A percentile compares a stretch with the other conserved stretches of the same genome.
Evolutionary conservation across 2,888 invertebrate species (phyloP).

Genomic region (Mythimna impura): DNA sequence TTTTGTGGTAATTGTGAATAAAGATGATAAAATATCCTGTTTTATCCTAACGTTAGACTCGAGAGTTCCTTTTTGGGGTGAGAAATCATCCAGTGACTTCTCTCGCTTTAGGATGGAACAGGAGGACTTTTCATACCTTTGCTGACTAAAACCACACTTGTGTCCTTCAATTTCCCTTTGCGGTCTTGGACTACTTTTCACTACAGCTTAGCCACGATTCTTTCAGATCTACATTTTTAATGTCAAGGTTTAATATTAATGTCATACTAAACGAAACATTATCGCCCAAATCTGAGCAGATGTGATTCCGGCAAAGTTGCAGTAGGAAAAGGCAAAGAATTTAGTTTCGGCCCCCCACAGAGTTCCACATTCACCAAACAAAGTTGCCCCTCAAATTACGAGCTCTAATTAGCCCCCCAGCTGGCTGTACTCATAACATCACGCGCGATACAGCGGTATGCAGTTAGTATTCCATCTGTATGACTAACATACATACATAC

Average conservation of each 20-base stretch:
- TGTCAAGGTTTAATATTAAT: not conserved
- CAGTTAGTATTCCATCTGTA: conserved; percentile 52
- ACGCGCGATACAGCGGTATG: conserved; percentile 33
- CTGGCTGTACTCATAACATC: conserved; percentile 49
- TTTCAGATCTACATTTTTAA: no score
- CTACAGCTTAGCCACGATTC: no score
- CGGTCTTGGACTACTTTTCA: no score
- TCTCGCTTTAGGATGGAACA: no score
- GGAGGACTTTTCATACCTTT: no score
- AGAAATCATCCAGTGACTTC: no score
- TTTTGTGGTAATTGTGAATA: no score
- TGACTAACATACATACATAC: conserved; percentile 52
- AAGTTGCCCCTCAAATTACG: conserved; percentile 41
- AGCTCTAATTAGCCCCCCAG: conserved; percentile 56
- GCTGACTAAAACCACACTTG: no score
- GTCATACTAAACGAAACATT: not conserved
- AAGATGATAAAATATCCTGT: no score
- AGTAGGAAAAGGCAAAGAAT: not conserved
- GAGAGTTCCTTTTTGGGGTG: no score
- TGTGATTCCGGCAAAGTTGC: not conserved
- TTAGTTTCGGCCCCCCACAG: conserved; percentile 36
- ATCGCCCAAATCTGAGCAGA: not conserved
- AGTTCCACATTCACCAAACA: conserved; percentile 19
- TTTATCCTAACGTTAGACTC: no score
- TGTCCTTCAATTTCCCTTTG: no score